Evolutionary conservation across 2,888 invertebrate genomes (phyloP), one percentile per base, ranked within the genome.

Genomic region (Drosophila nr. medialis): DNA sequence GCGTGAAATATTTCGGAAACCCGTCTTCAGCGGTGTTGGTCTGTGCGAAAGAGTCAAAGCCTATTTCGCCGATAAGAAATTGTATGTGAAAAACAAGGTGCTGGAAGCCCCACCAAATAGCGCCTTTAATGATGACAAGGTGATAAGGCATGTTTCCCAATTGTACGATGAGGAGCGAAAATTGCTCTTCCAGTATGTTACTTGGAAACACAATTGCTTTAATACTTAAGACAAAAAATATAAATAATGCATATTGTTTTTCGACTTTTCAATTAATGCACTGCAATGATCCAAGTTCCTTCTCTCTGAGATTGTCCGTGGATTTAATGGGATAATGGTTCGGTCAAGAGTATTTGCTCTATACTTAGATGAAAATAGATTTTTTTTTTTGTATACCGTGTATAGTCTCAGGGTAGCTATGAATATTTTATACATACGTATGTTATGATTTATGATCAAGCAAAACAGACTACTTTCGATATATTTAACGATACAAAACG

Each of bases 71-170:
- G 65, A 68, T 13, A 38, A 77, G 7, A 89, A 86, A 34, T 85
- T 81, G 73, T 72, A 62, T 30, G 65, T 83, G 4, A 86, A 65
- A 4, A 83, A 84, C 8, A 88, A 75, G 29, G 38, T 89, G 0
- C 53, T 85, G n/a, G 86, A 88, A 32, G 88, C 85, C 0, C 89
- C 85, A 0, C 81, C 71, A 29, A 86, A 78, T 29, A 86, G 75
- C n/a, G 70, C 55, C 10, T 86, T 54, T 18, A 86, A 85, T 21
- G 71, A 88, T 29, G 81, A 88, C 32, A 77, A 80, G 7, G 53
- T 85, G 30, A 30, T 59, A 15, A 83, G 74, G 42, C 32, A 36
- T 11, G 62, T 88, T 4, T 51, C 48, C 6, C 73, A 83, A 24
- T 36, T 90, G 8, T 75, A 72, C 34, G 60, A 86, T 50, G 53